Conservation (phyloP, 2,888 invertebrate species). For the Punctoribates punctum region DNA sequence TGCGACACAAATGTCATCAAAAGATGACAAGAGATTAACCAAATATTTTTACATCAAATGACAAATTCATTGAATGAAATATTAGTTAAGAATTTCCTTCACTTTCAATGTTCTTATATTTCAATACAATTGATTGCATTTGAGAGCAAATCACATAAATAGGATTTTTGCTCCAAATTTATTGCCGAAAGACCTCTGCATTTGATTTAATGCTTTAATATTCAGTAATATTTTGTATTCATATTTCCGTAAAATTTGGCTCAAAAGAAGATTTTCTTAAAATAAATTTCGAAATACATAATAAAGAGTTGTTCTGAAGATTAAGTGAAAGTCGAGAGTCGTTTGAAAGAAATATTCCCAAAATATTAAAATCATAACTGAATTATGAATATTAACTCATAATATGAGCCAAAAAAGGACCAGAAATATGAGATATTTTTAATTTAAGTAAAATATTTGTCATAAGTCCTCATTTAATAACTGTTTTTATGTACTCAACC, state of each 20-base stretch:
- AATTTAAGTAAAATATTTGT: background rate
- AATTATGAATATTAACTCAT: background rate
- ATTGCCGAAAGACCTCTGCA: no score
- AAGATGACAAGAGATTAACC: background rate
- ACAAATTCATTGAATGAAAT: background rate
- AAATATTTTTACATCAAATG: constrained; percentile 1
- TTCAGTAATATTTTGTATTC: background rate
- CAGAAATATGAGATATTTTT: background rate
- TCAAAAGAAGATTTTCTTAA: background rate
- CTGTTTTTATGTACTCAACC: background rate
- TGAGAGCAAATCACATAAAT: background rate
- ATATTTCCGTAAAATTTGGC: background rate
- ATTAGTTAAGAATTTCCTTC: background rate
- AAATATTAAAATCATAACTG: background rate
- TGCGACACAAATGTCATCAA: background rate
- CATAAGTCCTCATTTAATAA: background rate
- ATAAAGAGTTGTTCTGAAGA: background rate
- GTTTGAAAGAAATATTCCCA: background rate
- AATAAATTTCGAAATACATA: background rate
- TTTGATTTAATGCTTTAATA: background rate
- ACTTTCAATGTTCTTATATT: background rate
- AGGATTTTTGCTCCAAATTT: background rate
- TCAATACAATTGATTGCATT: background rate
- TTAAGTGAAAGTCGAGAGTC: background rate
- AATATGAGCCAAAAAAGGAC: background rate